These are phyloP conservation scores for Callimico goeldii DNA, from an alignment of 2,797 vertebrate species.

Conservation along the genomic window DNA sequence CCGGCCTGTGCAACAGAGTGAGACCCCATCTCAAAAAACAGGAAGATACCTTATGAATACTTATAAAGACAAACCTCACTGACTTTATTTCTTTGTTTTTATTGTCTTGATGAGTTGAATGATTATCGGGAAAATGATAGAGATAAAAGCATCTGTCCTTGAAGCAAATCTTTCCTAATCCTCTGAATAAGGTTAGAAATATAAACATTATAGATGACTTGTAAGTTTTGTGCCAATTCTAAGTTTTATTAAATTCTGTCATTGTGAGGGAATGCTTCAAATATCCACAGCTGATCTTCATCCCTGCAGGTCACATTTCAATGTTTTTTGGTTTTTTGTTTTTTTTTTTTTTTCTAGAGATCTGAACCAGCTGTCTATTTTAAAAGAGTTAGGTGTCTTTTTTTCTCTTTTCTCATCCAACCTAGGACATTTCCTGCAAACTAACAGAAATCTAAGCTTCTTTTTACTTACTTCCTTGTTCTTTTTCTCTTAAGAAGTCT, in stretches of 20 bases:
- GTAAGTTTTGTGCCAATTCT: not conserved
- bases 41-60: not conserved
- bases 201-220: not conserved
- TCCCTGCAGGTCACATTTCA: not conserved
- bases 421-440: not conserved
- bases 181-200: slow-evolving; percentile 2
- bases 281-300: not conserved
- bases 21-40: not conserved
- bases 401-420: not conserved
- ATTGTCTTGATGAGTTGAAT: not conserved
- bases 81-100: not conserved
- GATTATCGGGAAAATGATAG: not conserved
- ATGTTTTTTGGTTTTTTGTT: not conserved
- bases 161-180: not conserved
- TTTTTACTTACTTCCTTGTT: not conserved
- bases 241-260: not conserved
- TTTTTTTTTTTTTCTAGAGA: too few species aligned
- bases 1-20: not conserved
- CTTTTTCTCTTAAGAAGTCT: not conserved
- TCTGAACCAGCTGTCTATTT: not conserved
- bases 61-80: not conserved
- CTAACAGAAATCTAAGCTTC: not conserved
- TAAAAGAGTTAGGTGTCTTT: not conserved
- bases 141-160: not conserved
- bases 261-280: not conserved